Evolutionary conservation across 2,888 invertebrate genomes (phyloP), one percentile per base, ranked within the genome.

Genomic region (Phoenoteleia sp.): DNA sequence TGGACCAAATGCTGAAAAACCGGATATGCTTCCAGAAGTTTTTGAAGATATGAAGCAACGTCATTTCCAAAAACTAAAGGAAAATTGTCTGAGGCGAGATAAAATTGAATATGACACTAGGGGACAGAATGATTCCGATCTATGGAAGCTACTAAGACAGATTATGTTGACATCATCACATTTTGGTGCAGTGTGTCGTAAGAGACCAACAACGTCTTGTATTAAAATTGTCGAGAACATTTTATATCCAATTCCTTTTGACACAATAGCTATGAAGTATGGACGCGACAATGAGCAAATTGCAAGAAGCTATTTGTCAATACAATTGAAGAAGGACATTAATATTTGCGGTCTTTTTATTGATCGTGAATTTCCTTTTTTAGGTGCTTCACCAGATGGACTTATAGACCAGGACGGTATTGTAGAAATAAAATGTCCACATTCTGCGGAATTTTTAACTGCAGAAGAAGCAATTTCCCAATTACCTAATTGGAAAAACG

Each of bases 301-400:
- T 1, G 75, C 75, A 6, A 52, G 17, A 36, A 6, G 7, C 11
- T 27, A 19, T 56, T 29, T 56, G 15, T 15, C 15, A 9, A 17
- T 33, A 25, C 52, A 52, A 19, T 23, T 64, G 3, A 27, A 52
- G 29, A 27, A 39, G 39, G 56, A 60, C 17, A 47, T 36, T 7
- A 17, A 27, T n/a, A n/a, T n/a, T n/a, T n/a, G n/a, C n/a, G n/a
- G n/a, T n/a, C n/a, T n/a, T n/a, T n/a, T n/a, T n/a, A n/a, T n/a
- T n/a, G n/a, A n/a, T n/a, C n/a, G n/a, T n/a, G n/a, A n/a, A n/a
- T n/a, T n/a, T n/a, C n/a, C 81, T 19, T 77, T 25, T 29, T 62
- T 85, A 11, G 86, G 85, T 17, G 85, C 85, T 13, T 72, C 85
- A 25, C 83, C 87, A 13, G 87, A 87, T 33, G 87, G 85, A 7